These are phyloP conservation scores for Diorhabda sublineata DNA, from an alignment of 1,140 invertebrate genomes.

Conservation along the genomic window DNA sequence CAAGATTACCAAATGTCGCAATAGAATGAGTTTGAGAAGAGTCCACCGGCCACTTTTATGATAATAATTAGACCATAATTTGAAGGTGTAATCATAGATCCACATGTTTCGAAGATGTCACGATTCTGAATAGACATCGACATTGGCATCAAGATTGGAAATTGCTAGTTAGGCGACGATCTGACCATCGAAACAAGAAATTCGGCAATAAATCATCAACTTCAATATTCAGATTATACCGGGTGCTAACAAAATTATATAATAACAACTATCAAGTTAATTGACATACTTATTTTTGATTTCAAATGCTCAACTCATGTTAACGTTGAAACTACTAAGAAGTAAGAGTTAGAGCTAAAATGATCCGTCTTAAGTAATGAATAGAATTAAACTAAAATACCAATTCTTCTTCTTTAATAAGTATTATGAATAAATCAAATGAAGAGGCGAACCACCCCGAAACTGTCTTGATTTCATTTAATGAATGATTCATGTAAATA, in stretches of 20 bases:
- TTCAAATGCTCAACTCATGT: no score
- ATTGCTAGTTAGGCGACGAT: conserved; percentile 1
- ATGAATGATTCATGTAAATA: no score
- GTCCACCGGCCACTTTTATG: conserved; percentile 9
- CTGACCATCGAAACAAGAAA: not conserved
- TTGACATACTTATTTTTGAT: no score
- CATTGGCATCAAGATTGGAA: conserved; percentile 9
- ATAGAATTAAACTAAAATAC: no score
- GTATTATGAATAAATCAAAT: no score
- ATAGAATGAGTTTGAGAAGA: conserved; percentile 18
- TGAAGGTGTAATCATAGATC: conserved; percentile 16
- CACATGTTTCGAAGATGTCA: conserved; percentile 17
- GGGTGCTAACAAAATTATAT: not conserved
- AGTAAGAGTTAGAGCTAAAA: no score
- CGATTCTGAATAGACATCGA: conserved; percentile 13
- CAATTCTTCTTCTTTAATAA: no score
- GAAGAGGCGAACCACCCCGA: no score
- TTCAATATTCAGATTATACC: not conserved
- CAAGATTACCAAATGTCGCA: conserved; percentile 20
- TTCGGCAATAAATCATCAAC: conserved; percentile 2
- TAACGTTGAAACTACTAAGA: no score
- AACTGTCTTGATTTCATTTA: no score
- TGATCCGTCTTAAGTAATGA: no score
- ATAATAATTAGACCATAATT: conserved; percentile 19
- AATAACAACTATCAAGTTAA: no score